phyloP scores from a whole-genome alignment of 2,888 invertebrate species.

The Cryptophagus acutangulus region DNA sequence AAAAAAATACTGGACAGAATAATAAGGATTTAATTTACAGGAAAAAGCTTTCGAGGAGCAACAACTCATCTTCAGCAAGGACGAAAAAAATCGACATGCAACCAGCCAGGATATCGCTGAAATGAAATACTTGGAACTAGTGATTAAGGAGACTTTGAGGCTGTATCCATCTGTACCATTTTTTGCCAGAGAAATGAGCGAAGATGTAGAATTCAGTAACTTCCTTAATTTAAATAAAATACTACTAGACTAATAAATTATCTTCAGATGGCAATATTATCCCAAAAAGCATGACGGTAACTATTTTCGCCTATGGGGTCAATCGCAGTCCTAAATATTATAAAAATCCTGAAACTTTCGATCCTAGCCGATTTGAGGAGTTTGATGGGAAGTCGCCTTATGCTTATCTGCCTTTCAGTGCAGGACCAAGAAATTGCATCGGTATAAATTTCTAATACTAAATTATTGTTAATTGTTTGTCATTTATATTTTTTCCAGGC shows the following conservation, averaged over 20 bases:
- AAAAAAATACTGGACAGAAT: not conserved
- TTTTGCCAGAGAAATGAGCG: slow-evolving; percentile 45
- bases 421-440: slow-evolving; percentile 24
- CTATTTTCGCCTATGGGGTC: slow-evolving; percentile 31
- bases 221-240: not conserved
- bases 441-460: too few species aligned
- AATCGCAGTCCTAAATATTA: slow-evolving; percentile 21
- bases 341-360: slow-evolving; percentile 22
- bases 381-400: slow-evolving; percentile 17
- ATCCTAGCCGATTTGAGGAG: slow-evolving; percentile 21
- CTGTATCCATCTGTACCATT: slow-evolving; percentile 28
- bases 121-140: slow-evolving; percentile 30
- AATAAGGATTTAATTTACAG: slow-evolving; percentile 24
- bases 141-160: slow-evolving; percentile 27
- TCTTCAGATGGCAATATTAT: slow-evolving; percentile 22
- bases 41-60: slow-evolving; percentile 37
- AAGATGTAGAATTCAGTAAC: slow-evolving; percentile 38
- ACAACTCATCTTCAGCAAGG: slow-evolving; percentile 19
- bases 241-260: not conserved
- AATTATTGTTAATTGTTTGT: slow-evolving; percentile 17
- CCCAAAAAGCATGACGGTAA: slow-evolving; percentile 44
- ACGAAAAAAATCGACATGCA: slow-evolving; percentile 11
- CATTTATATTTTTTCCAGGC: too few species aligned
- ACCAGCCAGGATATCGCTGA: slow-evolving; percentile 21
- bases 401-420: slow-evolving; percentile 24